Evolutionary conservation across 2,888 invertebrate genomes (phyloP).

Genomic region (Hydrotaea cyrtoneurina): DNA sequence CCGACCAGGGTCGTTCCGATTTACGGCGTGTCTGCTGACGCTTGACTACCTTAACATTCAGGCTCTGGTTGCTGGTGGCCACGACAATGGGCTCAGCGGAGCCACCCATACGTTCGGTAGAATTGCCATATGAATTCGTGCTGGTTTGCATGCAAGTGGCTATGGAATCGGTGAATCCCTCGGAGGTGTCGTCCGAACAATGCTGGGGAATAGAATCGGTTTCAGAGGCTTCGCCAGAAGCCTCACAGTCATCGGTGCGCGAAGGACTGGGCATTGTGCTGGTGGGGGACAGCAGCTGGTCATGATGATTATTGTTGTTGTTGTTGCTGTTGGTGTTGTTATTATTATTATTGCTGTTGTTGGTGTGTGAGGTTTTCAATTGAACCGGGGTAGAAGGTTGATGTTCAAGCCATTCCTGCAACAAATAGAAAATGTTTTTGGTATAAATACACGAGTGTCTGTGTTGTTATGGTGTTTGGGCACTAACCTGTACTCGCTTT

Average conservation of each 20-base stretch:
- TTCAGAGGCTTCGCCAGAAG: conserved; percentile 92
- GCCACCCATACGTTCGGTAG: conserved; percentile 82
- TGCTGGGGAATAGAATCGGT: conserved; percentile 82
- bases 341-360: no score
- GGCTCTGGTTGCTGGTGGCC: conserved; percentile 75
- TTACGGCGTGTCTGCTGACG: conserved; percentile 78
- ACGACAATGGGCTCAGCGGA: conserved; percentile 83
- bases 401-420: conserved; percentile 80
- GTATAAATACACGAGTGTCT: background rate
- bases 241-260: conserved; percentile 85
- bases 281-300: background rate
- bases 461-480: background rate
- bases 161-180: conserved; percentile 89
- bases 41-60: conserved; percentile 83
- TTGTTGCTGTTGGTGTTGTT: conserved; percentile 45
- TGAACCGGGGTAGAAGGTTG: conserved; percentile 76
- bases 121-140: conserved; percentile 81
- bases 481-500: conserved; percentile 79
- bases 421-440: background rate
- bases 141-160: conserved; percentile 84
- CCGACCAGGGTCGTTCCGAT: conserved; percentile 90
- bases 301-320: conserved; percentile 24
- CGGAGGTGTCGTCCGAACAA: conserved; percentile 88
- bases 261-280: conserved; percentile 40
- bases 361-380: conserved; percentile 59